Evolutionary conservation across 2,113 vertebrate species (phyloP).

Genomic region (Sciurus niger): DNA sequence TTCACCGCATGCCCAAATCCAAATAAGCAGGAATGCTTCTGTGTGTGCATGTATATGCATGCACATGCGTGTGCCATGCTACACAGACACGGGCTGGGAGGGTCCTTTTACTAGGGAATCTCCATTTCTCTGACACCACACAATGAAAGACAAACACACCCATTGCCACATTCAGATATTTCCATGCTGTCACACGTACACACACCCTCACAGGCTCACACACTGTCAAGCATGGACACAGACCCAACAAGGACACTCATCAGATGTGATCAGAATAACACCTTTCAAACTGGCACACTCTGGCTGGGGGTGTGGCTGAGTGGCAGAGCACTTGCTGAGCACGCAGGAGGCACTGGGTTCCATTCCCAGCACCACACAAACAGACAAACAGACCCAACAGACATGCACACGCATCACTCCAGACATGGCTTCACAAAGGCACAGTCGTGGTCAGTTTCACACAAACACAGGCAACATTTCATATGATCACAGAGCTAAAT

Average conservation of each 20-base stretch:
- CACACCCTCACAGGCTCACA: neutral
- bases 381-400: neutral
- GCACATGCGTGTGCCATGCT: fast-evolving
- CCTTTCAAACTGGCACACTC: neutral
- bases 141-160: neutral
- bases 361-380: neutral
- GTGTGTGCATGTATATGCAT: neutral
- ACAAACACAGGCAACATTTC: neutral
- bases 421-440: neutral
- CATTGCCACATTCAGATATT: neutral
- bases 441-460: neutral
- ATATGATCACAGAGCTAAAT: neutral
- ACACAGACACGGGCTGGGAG: neutral
- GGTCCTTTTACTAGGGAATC: neutral
- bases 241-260: neutral
- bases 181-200: neutral
- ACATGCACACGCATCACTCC: neutral
- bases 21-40: constrained; percentile 66
- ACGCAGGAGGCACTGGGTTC: too few relatives aligned
- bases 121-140: neutral
- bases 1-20: constrained; percentile 49
- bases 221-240: neutral
- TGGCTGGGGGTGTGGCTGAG: neutral
- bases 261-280: neutral
- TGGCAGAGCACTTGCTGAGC: neutral